These are phyloP conservation scores for Polyploca ridens DNA, from an alignment of 2,888 invertebrate species.

Conservation along the genomic window DNA sequence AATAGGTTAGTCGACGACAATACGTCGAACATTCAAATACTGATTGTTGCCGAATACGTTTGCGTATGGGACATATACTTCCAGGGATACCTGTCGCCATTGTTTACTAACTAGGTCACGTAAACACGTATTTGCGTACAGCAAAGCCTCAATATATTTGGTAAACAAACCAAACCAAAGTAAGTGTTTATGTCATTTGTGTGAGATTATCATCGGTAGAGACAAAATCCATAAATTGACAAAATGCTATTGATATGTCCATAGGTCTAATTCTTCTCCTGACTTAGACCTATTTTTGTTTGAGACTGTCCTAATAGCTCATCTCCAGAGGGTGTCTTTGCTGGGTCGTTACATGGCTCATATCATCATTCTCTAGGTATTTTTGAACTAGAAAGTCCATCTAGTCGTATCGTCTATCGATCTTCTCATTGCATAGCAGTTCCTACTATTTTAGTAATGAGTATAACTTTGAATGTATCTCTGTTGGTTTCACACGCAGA, in stretches of 20 bases:
- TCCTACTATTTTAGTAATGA: no score
- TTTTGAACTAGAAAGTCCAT: no score
- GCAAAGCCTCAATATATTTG: constrained; percentile 33
- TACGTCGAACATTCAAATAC: constrained; percentile 29
- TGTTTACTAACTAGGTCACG: constrained; percentile 57
- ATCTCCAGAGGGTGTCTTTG: no score
- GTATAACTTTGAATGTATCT: no score
- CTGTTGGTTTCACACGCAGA: not conserved
- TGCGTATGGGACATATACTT: constrained; percentile 39
- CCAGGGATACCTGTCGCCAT: constrained; percentile 45
- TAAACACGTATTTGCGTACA: constrained; percentile 51
- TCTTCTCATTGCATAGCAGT: no score
- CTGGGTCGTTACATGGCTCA: no score
- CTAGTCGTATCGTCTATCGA: no score
- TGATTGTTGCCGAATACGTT: constrained; percentile 37
- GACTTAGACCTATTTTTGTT: no score
- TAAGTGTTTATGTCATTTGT: not conserved
- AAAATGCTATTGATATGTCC: not conserved
- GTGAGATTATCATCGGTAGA: not conserved
- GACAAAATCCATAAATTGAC: not conserved
- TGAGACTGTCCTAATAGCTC: no score
- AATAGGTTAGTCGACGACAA: constrained; percentile 17
- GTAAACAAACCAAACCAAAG: constrained; percentile 10
- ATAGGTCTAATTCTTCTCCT: not conserved
- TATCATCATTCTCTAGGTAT: no score